Base-by-base conservation (phyloP, 2,888 invertebrate genomes). In the Pherbina coryleti region DNA sequence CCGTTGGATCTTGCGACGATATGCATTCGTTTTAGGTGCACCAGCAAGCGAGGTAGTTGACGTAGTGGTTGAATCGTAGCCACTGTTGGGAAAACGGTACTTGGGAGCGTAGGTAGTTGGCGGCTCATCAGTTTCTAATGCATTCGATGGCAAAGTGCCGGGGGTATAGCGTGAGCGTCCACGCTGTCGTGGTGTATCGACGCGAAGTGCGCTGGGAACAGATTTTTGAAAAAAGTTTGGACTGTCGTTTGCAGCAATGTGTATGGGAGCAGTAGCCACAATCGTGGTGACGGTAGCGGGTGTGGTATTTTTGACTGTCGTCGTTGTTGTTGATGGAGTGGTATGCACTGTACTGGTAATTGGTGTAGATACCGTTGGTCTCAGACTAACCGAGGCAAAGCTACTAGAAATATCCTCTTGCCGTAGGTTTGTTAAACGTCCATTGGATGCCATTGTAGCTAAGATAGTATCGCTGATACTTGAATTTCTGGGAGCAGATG, bases 31-130 rank as follows among this genome's bases (percentile, higher is more conserved):
- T 44, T 79, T 73, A 4, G 79, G 62, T 2, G 78, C 60, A 0
- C 81, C 25, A 1, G 81, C 79, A 5, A 82, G 79, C 8, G 44
- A 77, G 78, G 19, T 72, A 55, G 17, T 60, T 75, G 8, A 60
- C 60, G 81, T 72, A 0, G 79, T 75, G 8, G 75, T 75, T 17
- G 76, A 76, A 19, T 34, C 44, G 1, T 77, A 77, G n/a, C 79
- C 71, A 11, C 73, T 72, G 0, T 82, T 82, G 1, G 82, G 78
- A 51, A 85, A 82, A 25, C 87, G 86, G 0, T 85, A 80, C 72
- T 86, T 89, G 0, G 90, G 90, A 0, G 89, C 84, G 82, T 89
- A 90, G 0, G 90, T 90, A 2, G 89, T 89, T 25, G 89, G 86
- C 37, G 81, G 81, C 75, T 89, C 89, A 60, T 87, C 88, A 14